Evolutionary conservation across 2,888 invertebrate genomes (phyloP).

Genomic region (Volucella inflata): DNA sequence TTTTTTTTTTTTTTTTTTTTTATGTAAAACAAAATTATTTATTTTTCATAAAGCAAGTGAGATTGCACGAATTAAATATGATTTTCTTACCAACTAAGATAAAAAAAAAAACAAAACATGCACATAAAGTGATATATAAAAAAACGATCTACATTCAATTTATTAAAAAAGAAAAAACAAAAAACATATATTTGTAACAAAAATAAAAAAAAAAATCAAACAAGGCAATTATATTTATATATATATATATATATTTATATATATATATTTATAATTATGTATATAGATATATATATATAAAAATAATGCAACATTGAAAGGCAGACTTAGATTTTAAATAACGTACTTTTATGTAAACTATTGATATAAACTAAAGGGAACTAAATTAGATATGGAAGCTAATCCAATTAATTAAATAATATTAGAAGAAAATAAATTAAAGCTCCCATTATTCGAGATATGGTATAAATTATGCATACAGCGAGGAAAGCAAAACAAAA

Average conservation of each 20-base stretch:
- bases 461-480: neutral
- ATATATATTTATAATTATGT: conserved; percentile 28
- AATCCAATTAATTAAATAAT: neutral
- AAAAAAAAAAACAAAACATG: neutral
- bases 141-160: conserved; percentile 29
- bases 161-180: conserved; percentile 3
- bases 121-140: conserved; percentile 38
- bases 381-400: neutral
- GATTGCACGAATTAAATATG: conserved; percentile 13
- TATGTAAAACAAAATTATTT: neutral
- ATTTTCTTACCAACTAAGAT: neutral
- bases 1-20: neutral
- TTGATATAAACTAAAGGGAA: neutral
- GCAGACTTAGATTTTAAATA: conserved; percentile 14
- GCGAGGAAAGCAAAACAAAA: neutral
- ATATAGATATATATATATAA: too few relatives aligned
- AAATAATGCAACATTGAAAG: conserved; percentile 4
- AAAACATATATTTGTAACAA: conserved; percentile 24
- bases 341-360: neutral
- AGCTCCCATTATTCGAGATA: neutral
- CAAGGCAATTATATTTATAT: conserved; percentile 10
- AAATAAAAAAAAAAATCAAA: neutral
- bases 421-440: neutral
- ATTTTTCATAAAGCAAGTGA: too few relatives aligned
- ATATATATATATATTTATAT: neutral